phyloP scores from a whole-genome alignment of 2,113 vertebrate species.

The Bos javanicus region DNA sequence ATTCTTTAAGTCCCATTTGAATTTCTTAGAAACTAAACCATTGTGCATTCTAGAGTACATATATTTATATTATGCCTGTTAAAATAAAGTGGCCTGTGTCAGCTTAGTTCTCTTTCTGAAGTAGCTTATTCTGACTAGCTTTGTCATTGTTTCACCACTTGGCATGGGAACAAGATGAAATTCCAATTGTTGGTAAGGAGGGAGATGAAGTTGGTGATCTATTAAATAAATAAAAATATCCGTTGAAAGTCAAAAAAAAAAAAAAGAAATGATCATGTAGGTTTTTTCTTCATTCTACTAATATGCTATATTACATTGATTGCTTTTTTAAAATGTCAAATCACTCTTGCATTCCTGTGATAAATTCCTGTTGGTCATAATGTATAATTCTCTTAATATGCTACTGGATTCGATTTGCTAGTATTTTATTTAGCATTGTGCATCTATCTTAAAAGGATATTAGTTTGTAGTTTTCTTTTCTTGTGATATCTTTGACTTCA shows the following conservation, averaged over 20 bases:
- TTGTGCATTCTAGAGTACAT: constrained; percentile 46
- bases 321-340: neutral
- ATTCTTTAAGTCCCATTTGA: constrained; percentile 54
- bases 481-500: neutral
- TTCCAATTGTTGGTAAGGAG: constrained; percentile 5
- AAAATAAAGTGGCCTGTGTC: constrained; percentile 41
- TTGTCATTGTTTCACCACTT: constrained; percentile 42
- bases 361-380: neutral
- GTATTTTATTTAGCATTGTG: neutral
- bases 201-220: constrained; percentile 13
- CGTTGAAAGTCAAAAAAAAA: constrained; percentile 2
- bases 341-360: neutral
- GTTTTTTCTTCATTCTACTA: neutral
- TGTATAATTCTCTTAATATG: neutral
- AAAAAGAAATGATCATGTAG: neutral
- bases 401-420: neutral
- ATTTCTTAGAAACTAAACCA: constrained; percentile 49
- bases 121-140: constrained; percentile 44
- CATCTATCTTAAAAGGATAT: neutral
- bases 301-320: neutral
- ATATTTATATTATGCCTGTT: constrained; percentile 55
- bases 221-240: constrained; percentile 56
- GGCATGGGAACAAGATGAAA: constrained; percentile 48
- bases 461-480: neutral
- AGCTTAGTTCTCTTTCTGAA: constrained; percentile 8